phyloP scores from a whole-genome alignment of 2,113 vertebrate genomes.

The Anoura caudifer region DNA sequence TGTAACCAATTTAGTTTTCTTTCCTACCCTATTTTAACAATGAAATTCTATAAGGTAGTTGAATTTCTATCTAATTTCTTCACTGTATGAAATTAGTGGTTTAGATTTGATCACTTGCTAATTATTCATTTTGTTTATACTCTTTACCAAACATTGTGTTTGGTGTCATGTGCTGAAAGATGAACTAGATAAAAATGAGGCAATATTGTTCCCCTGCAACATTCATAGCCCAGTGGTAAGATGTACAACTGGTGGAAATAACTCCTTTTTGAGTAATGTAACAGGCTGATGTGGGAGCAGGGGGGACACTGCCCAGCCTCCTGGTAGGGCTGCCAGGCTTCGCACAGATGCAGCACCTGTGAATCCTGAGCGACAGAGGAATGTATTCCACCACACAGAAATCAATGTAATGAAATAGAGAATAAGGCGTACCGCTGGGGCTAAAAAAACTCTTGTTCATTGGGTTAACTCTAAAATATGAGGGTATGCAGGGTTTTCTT shows the following conservation, averaged over 20 bases:
- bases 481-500: not conserved
- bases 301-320: rapidly evolving
- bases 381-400: not conserved
- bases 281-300: not conserved
- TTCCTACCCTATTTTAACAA: not conserved
- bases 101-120: not conserved
- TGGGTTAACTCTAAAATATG: not conserved
- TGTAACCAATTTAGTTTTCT: not conserved
- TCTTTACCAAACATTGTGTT: not conserved
- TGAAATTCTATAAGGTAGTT: not conserved
- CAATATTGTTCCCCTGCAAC: not conserved
- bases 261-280: not conserved
- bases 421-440: not conserved
- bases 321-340: not conserved
- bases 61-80: not conserved
- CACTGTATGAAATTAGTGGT: not conserved
- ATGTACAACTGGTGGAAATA: not conserved
- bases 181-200: not conserved
- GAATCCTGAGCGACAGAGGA: not conserved
- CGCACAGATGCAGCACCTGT: not conserved
- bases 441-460: not conserved
- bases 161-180: not conserved
- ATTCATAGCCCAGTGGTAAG: not conserved
- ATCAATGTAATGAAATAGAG: not conserved
- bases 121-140: not conserved